Evolutionary conservation across 2,888 invertebrate genomes (phyloP).

Genomic region (Thumatha senex): DNA sequence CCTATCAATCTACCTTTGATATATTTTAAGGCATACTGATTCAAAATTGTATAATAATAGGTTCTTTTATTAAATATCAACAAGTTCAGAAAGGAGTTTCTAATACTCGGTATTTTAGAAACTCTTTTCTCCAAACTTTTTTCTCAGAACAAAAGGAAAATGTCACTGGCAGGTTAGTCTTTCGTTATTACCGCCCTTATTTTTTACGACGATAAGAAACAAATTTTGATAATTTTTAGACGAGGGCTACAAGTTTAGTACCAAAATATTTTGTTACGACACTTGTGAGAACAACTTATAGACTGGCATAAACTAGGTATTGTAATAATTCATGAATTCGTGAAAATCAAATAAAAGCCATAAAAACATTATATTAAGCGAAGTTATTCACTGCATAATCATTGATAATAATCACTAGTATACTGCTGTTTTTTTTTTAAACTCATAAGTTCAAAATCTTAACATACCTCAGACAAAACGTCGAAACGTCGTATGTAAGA

Average conservation of each 20-base stretch:
- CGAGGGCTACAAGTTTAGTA: neutral
- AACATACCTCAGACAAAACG: no score
- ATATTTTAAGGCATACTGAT: no score
- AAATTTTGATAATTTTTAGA: neutral
- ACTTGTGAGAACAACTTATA: neutral
- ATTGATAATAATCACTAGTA: no score
- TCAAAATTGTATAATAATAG: no score
- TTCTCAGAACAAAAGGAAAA: neutral
- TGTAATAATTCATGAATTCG: neutral
- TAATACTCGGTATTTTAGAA: neutral
- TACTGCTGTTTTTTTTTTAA: no score
- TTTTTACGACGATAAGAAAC: neutral
- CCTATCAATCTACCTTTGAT: no score
- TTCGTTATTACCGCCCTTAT: neutral
- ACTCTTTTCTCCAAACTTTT: neutral
- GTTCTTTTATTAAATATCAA: no score
- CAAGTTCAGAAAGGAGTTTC: no score
- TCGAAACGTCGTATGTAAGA: no score
- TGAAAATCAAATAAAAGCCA: neutral
- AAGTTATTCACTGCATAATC: no score
- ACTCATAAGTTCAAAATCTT: no score
- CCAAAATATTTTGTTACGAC: neutral
- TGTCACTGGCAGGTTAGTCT: neutral
- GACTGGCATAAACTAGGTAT: neutral
- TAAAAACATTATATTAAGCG: no score